Evolutionary conservation across 2,888 invertebrate genomes (phyloP), one percentile per base, ranked within the genome.

Genomic region (Drosophila recens): DNA sequence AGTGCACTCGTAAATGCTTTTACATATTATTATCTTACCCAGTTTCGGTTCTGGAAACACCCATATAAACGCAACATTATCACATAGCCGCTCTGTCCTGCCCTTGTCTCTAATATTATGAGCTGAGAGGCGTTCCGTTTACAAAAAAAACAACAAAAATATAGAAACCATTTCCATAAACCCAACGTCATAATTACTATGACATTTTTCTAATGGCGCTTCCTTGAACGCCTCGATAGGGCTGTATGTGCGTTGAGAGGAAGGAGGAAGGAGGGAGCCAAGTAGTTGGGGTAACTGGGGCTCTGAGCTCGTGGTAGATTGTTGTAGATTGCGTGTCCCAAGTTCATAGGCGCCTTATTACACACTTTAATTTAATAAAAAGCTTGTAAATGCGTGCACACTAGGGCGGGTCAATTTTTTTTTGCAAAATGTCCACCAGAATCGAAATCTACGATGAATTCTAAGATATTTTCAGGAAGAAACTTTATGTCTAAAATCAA

Each of bases 341-440:
- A 68, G 83, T 65, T 84, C 82, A 75, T 78, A 68, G 83, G 84
- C 83, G 87, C 85, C 87, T 75, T 84, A 82, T 84, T 84, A 80
- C 85, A 80, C 82, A 73, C 82, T 82, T 84, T 84, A 87, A 84
- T 84, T 84, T 87, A 84, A 87, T 84, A 84, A 87, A 83, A 84
- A 87, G 87, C 83, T 73, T 80, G 81, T 81, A 81, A 86, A 79
- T 86, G 86, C 79, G 68, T 86, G 68, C 83, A 23, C 23, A 27
- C 27, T 17, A 1, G 23, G 23, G 23, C 23, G 23, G 23, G 23
- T 23, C 23, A 23, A 23, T 23, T 23, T n/a, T n/a, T n/a, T n/a
- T n/a, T n/a, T n/a, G n/a, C n/a, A n/a, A n/a, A n/a, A n/a, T 23
- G 23, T 23, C 2, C 23, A 23, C 23, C 4, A 23, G 2, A 23